Conservation (phyloP, 2,888 invertebrate genomes). For the Ectemnius lituratus region DNA sequence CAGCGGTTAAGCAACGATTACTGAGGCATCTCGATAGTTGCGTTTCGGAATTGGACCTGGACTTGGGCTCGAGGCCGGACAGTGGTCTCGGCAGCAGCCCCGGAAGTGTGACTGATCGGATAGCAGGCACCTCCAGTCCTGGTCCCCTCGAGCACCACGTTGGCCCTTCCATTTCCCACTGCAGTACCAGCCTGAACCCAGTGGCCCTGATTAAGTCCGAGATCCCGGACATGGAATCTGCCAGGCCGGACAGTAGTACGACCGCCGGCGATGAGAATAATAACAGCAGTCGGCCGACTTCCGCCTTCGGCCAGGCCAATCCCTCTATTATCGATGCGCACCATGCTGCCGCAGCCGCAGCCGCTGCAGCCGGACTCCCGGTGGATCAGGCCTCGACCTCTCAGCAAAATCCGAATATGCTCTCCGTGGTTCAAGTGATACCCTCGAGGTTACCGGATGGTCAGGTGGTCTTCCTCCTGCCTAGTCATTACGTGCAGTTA, state of each 20-base stretch:
- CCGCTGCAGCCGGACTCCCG: conserved; percentile 53
- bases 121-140: conserved; percentile 70
- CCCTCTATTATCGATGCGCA: conserved; percentile 64
- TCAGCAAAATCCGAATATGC: conserved; percentile 73
- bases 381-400: conserved; percentile 63
- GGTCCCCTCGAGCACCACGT: conserved; percentile 69
- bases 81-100: conserved; percentile 76
- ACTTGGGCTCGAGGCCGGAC: conserved; percentile 78
- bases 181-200: conserved; percentile 70
- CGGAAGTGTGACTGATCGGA: conserved; percentile 74
- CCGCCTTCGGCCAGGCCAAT: conserved; percentile 70
- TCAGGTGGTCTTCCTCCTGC: conserved; percentile 82
- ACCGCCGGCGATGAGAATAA: conserved; percentile 78
- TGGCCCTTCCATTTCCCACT: conserved; percentile 75
- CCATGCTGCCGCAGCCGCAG: conserved; percentile 31
- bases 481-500: conserved; percentile 82
- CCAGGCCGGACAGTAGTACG: conserved; percentile 77
- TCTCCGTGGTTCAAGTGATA: conserved; percentile 79
- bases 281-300: conserved; percentile 72
- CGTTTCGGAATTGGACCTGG: conserved; percentile 82
- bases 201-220: conserved; percentile 62
- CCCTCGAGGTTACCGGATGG: conserved; percentile 81
- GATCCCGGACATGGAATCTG: conserved; percentile 67
- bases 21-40: conserved; percentile 82
- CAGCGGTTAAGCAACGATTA: conserved; percentile 81